Conservation (phyloP, 2,888 invertebrate species). For the Pardosa pseudoannulata region DNA sequence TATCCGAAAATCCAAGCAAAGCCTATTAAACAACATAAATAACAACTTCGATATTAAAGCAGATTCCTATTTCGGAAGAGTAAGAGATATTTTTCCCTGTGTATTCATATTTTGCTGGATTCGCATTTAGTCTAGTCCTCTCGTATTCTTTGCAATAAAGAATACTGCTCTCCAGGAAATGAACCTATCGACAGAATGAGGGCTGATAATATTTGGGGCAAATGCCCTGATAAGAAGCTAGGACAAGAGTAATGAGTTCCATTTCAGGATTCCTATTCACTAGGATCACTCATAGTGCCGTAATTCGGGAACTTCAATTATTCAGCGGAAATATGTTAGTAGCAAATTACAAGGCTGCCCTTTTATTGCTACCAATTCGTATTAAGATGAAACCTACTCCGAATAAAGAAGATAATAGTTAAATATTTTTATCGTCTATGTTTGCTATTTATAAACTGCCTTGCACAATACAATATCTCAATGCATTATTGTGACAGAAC, state of each 20-base stretch:
- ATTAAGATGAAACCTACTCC: conserved; percentile 47
- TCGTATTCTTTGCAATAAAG: conserved; percentile 52
- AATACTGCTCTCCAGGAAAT: conserved; percentile 58
- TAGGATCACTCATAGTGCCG: conserved; percentile 44
- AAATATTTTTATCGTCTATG: background rate
- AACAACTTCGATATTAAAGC: no score
- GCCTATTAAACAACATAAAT: no score
- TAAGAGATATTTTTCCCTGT: background rate
- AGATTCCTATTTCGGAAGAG: no score
- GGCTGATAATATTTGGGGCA: conserved; percentile 68
- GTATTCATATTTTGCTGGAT: conserved; percentile 27
- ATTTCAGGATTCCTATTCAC: conserved; percentile 58
- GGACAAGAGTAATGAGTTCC: conserved; percentile 40
- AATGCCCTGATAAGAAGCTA: conserved; percentile 62
- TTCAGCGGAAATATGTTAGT: conserved; percentile 57
- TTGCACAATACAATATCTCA: no score
- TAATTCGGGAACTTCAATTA: conserved; percentile 65
- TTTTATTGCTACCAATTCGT: conserved; percentile 60
- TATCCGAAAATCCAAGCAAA: no score
- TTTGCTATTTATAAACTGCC: no score
- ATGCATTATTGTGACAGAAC: no score
- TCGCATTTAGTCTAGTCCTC: background rate
- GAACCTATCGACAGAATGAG: conserved; percentile 56
- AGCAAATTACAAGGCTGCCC: conserved; percentile 39
- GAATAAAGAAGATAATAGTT: background rate